These are phyloP conservation scores for Aleiodes alternator DNA, from an alignment of 2,888 invertebrate species.

Conservation along the genomic window DNA sequence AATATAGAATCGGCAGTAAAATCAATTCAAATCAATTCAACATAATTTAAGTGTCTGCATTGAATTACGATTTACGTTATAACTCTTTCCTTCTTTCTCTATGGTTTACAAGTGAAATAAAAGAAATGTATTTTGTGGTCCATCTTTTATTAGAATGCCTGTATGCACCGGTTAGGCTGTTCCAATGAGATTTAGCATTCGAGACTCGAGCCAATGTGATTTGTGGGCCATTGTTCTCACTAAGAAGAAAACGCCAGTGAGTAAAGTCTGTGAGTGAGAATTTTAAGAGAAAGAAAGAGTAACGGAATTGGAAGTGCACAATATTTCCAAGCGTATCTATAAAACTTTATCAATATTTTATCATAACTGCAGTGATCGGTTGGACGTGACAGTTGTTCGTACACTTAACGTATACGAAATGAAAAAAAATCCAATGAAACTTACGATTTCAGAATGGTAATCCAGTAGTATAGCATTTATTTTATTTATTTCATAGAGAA, in stretches of 20 bases:
- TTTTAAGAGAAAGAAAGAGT: slow-evolving; percentile 11
- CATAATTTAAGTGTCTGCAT: slow-evolving; percentile 27
- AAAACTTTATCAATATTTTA: slow-evolving; percentile 26
- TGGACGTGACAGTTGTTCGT: slow-evolving; percentile 2
- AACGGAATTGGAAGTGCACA: neutral
- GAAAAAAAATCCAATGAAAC: too few relatives aligned
- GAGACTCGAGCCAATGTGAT: slow-evolving; percentile 62
- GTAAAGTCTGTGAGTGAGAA: slow-evolving; percentile 33
- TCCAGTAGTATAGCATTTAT: too few relatives aligned
- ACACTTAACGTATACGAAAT: slow-evolving; percentile 10
- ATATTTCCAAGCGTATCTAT: neutral
- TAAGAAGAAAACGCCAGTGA: slow-evolving; percentile 25
- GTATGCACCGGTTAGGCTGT: slow-evolving; percentile 50
- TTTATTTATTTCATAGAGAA: too few relatives aligned
- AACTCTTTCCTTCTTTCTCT: neutral
- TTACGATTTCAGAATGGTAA: too few relatives aligned
- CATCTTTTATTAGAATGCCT: slow-evolving; percentile 32
- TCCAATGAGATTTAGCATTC: slow-evolving; percentile 66
- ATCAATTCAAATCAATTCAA: slow-evolving; percentile 28
- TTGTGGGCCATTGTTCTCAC: slow-evolving; percentile 70
- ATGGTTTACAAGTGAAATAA: neutral
- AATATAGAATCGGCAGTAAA: slow-evolving; percentile 1
- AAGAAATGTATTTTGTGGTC: slow-evolving; percentile 23
- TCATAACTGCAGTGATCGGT: slow-evolving; percentile 8
- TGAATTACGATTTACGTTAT: slow-evolving; percentile 21